Conservation (phyloP, 2,888 invertebrate genomes). For the Leucophora obtusa region DNA sequence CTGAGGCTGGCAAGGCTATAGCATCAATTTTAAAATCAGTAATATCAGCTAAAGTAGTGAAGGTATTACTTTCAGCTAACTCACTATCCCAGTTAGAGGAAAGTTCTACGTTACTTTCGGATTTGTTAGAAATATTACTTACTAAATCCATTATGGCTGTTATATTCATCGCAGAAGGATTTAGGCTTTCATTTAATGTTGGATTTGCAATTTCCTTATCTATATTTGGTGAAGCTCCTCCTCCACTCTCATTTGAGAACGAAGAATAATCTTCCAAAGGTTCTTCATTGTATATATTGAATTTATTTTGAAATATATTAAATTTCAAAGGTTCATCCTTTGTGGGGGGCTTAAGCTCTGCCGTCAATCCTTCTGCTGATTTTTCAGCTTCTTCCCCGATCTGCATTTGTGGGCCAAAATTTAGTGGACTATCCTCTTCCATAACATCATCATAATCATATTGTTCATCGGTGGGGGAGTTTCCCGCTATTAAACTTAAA, state of each 20-base stretch:
- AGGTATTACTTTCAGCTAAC: conserved; percentile 24
- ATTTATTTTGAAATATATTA: conserved; percentile 76
- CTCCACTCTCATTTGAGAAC: conserved; percentile 40
- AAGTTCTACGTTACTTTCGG: conserved; percentile 10
- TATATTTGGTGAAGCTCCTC: conserved; percentile 1
- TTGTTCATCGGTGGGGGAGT: conserved; percentile 67
- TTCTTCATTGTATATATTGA: conserved; percentile 68
- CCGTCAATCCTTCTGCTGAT: conserved; percentile 22
- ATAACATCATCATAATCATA: conserved; percentile 73
- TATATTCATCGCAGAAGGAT: background rate
- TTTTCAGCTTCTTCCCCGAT: conserved; percentile 27
- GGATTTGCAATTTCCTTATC: conserved; percentile 24
- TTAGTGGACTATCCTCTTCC: conserved; percentile 25
- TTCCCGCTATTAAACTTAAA: conserved; percentile 51
- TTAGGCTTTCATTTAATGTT: background rate
- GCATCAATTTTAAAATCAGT: conserved; percentile 70
- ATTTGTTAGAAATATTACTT: conserved; percentile 30
- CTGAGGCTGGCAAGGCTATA: conserved; percentile 72
- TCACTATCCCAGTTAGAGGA: conserved; percentile 6
- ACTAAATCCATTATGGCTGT: conserved; percentile 14
- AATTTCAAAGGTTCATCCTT: conserved; percentile 77
- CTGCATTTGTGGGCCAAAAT: conserved; percentile 21
- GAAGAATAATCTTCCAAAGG: conserved; percentile 53
- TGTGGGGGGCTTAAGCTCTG: conserved; percentile 66
- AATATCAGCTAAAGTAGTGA: conserved; percentile 54